phyloP scores from a whole-genome alignment of 2,888 invertebrate genomes.

The Sarcophaga carnaria region DNA sequence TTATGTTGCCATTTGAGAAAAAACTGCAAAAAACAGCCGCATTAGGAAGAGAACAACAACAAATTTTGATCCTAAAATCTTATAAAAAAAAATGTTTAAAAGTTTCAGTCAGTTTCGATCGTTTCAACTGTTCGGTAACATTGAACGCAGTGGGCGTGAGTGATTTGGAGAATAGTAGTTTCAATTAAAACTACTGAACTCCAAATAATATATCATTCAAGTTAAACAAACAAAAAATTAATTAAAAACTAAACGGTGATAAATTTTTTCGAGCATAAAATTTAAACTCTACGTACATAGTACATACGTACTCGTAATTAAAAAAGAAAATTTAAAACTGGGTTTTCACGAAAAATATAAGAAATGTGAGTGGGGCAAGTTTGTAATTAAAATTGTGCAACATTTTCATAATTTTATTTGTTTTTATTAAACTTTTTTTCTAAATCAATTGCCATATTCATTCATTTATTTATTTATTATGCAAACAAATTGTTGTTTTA shows the following conservation, averaged over 20 bases:
- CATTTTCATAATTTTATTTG: background rate
- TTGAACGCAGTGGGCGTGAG: conserved; percentile 28
- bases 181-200: background rate
- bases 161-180: conserved; percentile 18
- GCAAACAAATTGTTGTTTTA: conserved; percentile 57
- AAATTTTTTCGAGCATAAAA: no score
- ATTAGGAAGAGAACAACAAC: conserved; percentile 41
- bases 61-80: conserved; percentile 23
- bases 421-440: background rate
- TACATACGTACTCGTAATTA: no score
- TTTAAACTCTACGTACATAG: no score
- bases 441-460: background rate
- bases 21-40: conserved; percentile 9
- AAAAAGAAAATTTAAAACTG: background rate
- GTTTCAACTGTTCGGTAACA: conserved; percentile 57
- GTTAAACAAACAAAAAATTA: background rate
- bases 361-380: background rate
- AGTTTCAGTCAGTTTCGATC: conserved; percentile 60
- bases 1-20: conserved; percentile 44
- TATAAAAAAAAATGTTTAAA: conserved; percentile 11
- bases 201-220: background rate
- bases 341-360: conserved; percentile 1
- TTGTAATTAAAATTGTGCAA: conserved; percentile 19
- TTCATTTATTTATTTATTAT: conserved; percentile 40
- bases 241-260: background rate